Percentiles rank a stretch among this genome's conserved stretches.
Evolutionary conservation across 2,797 vertebrate genomes (phyloP).

Genomic region (Gallinago nigripennis): DNA sequence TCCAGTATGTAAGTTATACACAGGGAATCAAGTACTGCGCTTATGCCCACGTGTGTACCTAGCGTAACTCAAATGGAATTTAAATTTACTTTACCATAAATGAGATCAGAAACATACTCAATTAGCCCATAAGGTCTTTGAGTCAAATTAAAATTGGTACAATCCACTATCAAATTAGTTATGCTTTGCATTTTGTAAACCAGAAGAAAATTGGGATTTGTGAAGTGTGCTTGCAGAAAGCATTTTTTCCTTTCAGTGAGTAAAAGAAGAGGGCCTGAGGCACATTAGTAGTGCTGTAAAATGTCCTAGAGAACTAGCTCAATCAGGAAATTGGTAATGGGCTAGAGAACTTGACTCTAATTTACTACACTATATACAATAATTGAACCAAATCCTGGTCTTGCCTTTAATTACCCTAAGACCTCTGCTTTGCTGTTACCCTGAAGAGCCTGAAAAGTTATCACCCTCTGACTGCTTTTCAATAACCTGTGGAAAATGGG

Average conservation of each 20-base stretch:
- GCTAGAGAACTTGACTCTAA: not conserved
- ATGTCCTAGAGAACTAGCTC: not conserved
- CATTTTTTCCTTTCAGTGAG: not conserved
- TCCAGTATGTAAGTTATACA: not conserved
- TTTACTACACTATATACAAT: not conserved
- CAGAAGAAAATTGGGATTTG: slow-evolving; percentile 19
- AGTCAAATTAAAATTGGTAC: not conserved
- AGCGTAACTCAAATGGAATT: slow-evolving; percentile 10
- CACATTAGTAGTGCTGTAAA: not conserved
- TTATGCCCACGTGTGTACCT: not conserved
- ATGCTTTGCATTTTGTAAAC: slow-evolving; percentile 19
- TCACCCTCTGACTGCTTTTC: not conserved
- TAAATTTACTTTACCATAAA: slow-evolving; percentile 39
- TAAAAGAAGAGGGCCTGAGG: not conserved
- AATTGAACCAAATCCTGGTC: slow-evolving; percentile 11
- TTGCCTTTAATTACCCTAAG: slow-evolving; percentile 13
- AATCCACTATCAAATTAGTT: slow-evolving; percentile 32
- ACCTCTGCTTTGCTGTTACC: not conserved
- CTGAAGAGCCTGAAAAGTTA: not conserved
- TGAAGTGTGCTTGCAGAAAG: slow-evolving; percentile 7
- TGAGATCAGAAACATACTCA: slow-evolving; percentile 31
- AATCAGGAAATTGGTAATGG: slow-evolving; percentile 9
- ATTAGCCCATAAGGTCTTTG: not conserved
- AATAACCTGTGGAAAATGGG: not conserved
- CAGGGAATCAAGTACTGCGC: not conserved